A percentile compares a stretch with the other conserved stretches of the same genome.
phyloP scores from a whole-genome alignment of 2,113 vertebrate genomes.

The Leucopsar rothschildi region DNA sequence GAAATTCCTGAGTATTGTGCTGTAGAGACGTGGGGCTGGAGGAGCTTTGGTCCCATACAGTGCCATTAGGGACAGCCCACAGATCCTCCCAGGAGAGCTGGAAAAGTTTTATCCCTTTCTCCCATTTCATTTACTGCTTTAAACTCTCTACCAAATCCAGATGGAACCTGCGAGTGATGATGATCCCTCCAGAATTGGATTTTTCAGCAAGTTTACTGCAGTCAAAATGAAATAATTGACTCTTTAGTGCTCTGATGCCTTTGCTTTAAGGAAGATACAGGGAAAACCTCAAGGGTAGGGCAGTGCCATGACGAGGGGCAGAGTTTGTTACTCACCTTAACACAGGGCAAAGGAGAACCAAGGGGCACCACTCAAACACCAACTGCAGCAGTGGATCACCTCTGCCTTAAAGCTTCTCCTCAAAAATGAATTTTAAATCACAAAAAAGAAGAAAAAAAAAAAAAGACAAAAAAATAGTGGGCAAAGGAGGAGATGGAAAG shows the following conservation, averaged over 20 bases:
- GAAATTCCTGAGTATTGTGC: rapidly evolving
- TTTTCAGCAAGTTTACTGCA: background rate
- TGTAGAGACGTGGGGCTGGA: background rate
- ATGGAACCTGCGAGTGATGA: rapidly evolving
- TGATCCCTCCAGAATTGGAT: rapidly evolving
- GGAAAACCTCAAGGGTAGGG: background rate
- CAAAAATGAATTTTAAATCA: background rate
- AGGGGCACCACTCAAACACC: background rate
- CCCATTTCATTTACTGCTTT: background rate
- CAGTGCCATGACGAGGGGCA: background rate
- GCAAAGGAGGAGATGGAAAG: background rate
- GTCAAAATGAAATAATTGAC: background rate
- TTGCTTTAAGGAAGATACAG: background rate
- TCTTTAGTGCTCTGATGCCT: no score
- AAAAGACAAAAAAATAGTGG: background rate
- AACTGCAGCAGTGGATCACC: rapidly evolving
- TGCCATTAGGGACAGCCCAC: background rate
- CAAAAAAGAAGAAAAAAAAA: background rate
- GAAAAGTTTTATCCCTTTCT: background rate
- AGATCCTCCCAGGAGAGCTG: background rate
- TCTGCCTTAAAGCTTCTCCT: background rate
- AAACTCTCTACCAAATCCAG: background rate
- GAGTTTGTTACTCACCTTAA: background rate
- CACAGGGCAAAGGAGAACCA: background rate
- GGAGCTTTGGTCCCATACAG: background rate